Evolutionary conservation across 1,140 invertebrate species (phyloP), one percentile per base, ranked within the genome.

Genomic region (Bombus sylvicola): DNA sequence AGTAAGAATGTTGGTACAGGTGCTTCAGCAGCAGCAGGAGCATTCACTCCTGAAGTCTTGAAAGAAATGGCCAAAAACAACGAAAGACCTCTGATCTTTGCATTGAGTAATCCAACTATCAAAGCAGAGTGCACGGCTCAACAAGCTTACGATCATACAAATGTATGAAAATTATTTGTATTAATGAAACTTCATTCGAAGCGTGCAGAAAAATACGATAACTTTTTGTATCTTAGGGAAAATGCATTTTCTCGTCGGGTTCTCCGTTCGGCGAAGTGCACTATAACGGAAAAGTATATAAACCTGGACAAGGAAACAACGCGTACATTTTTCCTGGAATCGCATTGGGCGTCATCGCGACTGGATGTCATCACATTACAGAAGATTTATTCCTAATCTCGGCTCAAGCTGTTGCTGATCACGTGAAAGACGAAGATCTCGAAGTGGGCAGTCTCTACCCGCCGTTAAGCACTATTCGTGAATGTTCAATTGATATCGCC

Each of bases 61-160:
- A 95, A 97, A 92, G 97, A 97, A 87, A 99, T 99, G 98, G 98
- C 97, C 0, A 95, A 96, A 81, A 97, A 98, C 93, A 98, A 98
- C 89, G 96, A 99, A 53, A 96, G 97, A 78, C 99, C 99, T 0
- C 97, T 99, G 81, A 97, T 99, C 77, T 99, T 99, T 94, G 98
- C 99, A 31, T 95, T 99, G 10, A 99, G 98, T 89, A 99, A 99
- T 96, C 99, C 99, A 34, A 99, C 99, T 1, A 97, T 96, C 92
- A 98, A 99, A 96, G 98, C 99, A 15, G 99, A 99, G 95, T 99
- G 99, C 93, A 99, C 99, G 8, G 98, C 99, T 34, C 97, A 99
- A 92, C 97, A 97, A 87, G 99, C 99, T 3, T 99, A 98, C 91
- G 96, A 96, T 47, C 90, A 98, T 91, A 99, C 98, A 10, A 96